These are phyloP conservation scores for Etia nguti DNA, from an alignment of 2,113 vertebrate species.

Conservation along the genomic window DNA sequence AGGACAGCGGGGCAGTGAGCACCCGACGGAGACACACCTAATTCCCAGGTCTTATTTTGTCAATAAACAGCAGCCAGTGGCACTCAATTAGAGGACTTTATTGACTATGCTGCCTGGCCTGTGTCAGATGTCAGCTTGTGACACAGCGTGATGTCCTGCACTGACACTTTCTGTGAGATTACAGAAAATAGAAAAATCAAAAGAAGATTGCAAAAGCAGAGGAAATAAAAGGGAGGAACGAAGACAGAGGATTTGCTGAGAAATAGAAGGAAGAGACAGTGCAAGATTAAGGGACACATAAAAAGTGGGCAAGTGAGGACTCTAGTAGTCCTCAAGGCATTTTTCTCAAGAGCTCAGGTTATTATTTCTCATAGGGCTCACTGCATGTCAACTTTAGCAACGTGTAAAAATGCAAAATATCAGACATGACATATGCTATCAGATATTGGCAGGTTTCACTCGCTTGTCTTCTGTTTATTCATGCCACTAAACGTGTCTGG, in stretches of 20 bases:
- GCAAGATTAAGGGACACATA: slow-evolving; percentile 1
- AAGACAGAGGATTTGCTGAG: neutral
- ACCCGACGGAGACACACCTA: slow-evolving; percentile 44
- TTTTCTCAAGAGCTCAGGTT: neutral
- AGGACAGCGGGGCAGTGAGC: neutral
- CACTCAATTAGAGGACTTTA: slow-evolving; percentile 72
- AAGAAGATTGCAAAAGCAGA: slow-evolving; percentile 24
- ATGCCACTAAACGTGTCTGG: neutral
- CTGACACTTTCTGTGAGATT: slow-evolving; percentile 55
- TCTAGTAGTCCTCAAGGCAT: neutral
- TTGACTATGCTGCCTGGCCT: slow-evolving; percentile 61
- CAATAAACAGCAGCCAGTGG: slow-evolving; percentile 71
- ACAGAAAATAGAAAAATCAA: slow-evolving; percentile 61
- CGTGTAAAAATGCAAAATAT: neutral
- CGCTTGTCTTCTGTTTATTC: slow-evolving; percentile 33
- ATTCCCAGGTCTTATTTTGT: slow-evolving; percentile 74
- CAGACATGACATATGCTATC: neutral
- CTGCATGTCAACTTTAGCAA: neutral
- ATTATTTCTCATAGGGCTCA: neutral
- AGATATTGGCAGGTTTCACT: slow-evolving; percentile 31
- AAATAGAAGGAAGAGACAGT: neutral
- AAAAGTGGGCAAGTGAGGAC: neutral
- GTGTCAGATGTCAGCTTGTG: slow-evolving; percentile 66
- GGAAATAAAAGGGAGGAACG: slow-evolving; percentile 5
- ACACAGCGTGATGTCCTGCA: slow-evolving; percentile 32